Base-by-base conservation (phyloP, 2,113 vertebrate genomes). In the Egretta garzetta region DNA sequence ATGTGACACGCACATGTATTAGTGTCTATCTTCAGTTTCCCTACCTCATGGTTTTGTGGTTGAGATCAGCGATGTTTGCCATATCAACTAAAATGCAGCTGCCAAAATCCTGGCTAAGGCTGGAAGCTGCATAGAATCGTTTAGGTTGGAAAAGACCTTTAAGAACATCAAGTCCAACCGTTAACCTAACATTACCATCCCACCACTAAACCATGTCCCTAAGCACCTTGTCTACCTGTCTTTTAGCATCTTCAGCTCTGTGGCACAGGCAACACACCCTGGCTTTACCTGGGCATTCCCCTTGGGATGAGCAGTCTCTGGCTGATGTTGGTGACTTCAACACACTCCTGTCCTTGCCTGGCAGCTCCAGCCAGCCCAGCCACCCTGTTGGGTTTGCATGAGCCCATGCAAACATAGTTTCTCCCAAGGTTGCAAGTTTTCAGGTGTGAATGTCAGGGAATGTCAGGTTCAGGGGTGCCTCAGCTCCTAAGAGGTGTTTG, bases 401-500 rank as follows among this genome's bases (percentile, higher is more conserved):
- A 74, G 49, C 43, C n/a, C n/a, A 14, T 1, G 0, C 32, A 32
- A 77, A 59, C 49, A 9, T 6, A 2, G 22, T 41, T 73, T 28
- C 64, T 80, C n/a, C 19, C 8, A 9, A 8, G 14, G 35, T 1
- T 47, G 33, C 45, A 3, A 2, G 26, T 45, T 68, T 60, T 37
- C 1, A 2, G 23, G 21, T 60, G 16, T 12, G 63, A 64, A 20
- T 5, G 26, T 12, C 35, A n/a, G 18, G 22, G 32, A 83, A 28
- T 2, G 11, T 7, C 32, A 50, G 32, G 39, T 13, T 72, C 7
- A 37, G n/a, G 24, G 52, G 30, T 5, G 1, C 35, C 73, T 53
- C 62, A 16, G 0, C 14, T 77, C 33, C 50, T 10, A 23, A 13
- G 27, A 43, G 14, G 11, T 0, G 1, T 66, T 43, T 70, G 28